Evolutionary conservation across 2,888 invertebrate species (phyloP).

Genomic region (Hydrotaea cyrtoneurina): DNA sequence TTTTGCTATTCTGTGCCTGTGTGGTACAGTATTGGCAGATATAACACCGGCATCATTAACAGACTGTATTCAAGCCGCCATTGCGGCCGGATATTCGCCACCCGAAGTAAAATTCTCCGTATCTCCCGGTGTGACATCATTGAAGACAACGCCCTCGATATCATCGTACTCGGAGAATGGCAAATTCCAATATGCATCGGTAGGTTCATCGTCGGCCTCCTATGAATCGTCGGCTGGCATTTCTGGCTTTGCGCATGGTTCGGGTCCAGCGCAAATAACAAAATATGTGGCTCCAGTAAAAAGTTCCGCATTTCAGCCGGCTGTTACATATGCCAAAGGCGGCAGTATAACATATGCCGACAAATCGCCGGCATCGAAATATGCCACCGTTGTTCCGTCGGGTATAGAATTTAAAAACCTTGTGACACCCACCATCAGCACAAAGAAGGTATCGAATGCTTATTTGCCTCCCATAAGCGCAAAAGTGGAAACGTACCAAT

Average conservation of each 20-base stretch:
- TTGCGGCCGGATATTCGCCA: slow-evolving; percentile 81
- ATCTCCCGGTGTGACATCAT: slow-evolving; percentile 76
- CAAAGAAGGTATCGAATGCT: slow-evolving; percentile 70
- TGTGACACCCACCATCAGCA: slow-evolving; percentile 80
- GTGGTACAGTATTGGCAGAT: slow-evolving; percentile 72
- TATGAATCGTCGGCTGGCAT: slow-evolving; percentile 77
- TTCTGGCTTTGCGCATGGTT: slow-evolving; percentile 72
- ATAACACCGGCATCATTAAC: slow-evolving; percentile 72
- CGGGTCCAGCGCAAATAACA: slow-evolving; percentile 71
- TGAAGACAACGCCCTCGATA: slow-evolving; percentile 75
- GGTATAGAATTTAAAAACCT: slow-evolving; percentile 83
- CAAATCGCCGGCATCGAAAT: slow-evolving; percentile 79
- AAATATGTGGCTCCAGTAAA: slow-evolving; percentile 75
- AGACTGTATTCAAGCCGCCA: slow-evolving; percentile 75
- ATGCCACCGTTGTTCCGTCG: slow-evolving; percentile 80
- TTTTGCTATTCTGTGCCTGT: slow-evolving; percentile 75
- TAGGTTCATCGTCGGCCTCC: slow-evolving; percentile 74
- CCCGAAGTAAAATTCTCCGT: slow-evolving; percentile 82
- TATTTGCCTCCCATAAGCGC: slow-evolving; percentile 74
- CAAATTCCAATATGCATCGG: slow-evolving; percentile 79
- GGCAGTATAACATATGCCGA: slow-evolving; percentile 77
- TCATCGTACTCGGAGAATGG: slow-evolving; percentile 77
- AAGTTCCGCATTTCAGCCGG: slow-evolving; percentile 73
- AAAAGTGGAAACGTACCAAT: slow-evolving; percentile 73
- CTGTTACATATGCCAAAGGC: slow-evolving; percentile 78